Conservation (phyloP, 2,113 vertebrate genomes). For the Scalopus aquaticus region DNA sequence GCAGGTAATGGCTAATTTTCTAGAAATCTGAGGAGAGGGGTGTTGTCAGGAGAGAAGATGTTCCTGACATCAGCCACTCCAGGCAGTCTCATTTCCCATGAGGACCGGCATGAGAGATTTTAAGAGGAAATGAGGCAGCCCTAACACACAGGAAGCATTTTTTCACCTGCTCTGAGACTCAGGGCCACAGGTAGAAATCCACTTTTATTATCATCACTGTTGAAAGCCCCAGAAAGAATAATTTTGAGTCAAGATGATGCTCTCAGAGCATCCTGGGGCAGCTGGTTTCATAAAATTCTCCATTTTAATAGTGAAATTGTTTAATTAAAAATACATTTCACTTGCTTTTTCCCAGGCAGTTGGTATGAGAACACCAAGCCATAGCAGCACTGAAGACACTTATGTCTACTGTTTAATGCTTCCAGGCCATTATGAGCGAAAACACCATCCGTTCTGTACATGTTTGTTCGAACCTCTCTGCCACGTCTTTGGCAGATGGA, state of each 20-base stretch:
- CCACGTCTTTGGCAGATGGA: neutral
- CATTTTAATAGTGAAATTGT: neutral
- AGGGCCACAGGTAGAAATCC: neutral
- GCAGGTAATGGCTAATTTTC: constrained; percentile 60
- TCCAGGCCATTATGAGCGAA: neutral
- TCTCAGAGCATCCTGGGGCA: neutral
- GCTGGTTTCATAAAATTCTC: neutral
- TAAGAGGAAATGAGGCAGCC: neutral
- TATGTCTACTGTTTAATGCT: neutral
- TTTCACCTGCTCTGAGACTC: neutral
- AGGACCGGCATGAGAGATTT: neutral
- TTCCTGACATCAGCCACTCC: neutral
- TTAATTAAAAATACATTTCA: constrained; percentile 38
- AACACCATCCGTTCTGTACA: neutral
- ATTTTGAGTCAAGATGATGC: neutral
- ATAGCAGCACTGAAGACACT: neutral
- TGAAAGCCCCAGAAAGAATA: neutral
- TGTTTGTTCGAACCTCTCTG: neutral
- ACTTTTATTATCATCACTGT: neutral
- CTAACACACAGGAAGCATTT: neutral
- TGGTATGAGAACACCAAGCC: neutral
- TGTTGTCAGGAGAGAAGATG: neutral
- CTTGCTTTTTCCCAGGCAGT: neutral
- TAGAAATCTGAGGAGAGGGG: neutral
- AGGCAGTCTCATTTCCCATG: constrained; percentile 11